These are phyloP conservation scores for Trichechus manatus DNA, from an alignment of 2,113 vertebrate species.

Conservation along the genomic window DNA sequence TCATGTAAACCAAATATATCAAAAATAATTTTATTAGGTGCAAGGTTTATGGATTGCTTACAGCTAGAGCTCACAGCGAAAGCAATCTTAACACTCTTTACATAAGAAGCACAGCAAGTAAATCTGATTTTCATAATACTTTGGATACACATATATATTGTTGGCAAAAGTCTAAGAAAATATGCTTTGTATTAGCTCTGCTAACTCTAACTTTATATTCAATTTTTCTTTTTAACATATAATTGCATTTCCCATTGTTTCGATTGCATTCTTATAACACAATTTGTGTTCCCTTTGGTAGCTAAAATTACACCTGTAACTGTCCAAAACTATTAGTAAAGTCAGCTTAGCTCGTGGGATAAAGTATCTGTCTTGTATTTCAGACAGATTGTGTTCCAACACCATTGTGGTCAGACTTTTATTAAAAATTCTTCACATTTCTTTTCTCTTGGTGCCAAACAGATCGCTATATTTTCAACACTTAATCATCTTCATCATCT, in stretches of 20 bases:
- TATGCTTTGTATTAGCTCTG: conserved; percentile 78
- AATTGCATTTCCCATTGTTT: conserved; percentile 82
- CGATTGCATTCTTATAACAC: conserved; percentile 78
- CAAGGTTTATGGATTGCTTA: conserved; percentile 20
- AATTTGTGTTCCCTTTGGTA: conserved; percentile 83
- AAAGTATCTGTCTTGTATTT: conserved; percentile 85
- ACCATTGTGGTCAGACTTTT: conserved; percentile 85
- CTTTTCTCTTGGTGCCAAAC: conserved; percentile 84
- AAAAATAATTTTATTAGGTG: conserved; percentile 63
- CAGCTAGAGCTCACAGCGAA: not conserved
- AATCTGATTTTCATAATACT: conserved; percentile 70
- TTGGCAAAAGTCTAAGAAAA: conserved; percentile 52
- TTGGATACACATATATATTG: conserved; percentile 38
- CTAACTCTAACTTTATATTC: conserved; percentile 76
- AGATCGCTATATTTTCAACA: conserved; percentile 84
- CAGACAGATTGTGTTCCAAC: conserved; percentile 85
- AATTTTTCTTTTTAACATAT: conserved; percentile 80
- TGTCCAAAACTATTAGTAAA: conserved; percentile 84
- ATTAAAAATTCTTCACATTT: conserved; percentile 87
- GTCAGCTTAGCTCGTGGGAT: conserved; percentile 80
- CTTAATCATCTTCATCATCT: conserved; percentile 86
- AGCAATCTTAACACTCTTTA: not conserved
- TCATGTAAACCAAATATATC: conserved; percentile 3
- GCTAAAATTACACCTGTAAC: conserved; percentile 87
- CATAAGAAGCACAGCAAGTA: not conserved